Base-by-base conservation (phyloP, 92 coral and sea anemone species). In the Montipora capitata region DNA sequence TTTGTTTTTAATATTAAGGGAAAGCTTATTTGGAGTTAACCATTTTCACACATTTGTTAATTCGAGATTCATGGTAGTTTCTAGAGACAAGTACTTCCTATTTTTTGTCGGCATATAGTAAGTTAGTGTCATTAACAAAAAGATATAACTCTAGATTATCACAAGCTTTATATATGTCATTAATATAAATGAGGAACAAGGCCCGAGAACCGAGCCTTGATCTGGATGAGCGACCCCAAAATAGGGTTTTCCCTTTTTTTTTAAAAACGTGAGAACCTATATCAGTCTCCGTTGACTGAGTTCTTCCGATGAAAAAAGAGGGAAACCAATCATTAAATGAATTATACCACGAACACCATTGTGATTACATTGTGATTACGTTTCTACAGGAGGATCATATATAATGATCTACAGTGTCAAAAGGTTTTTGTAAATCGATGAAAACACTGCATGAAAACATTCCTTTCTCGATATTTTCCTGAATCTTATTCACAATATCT, bases 171-270 rank as follows among this genome's bases (percentile, higher is more conserved):
- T 27, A 7, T 27, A 52, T 77, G 2, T 77, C 82, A 16, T 77
- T 45, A 10, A 77, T 56, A 54, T 77, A 77, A 17, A 48, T n/a
- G 8, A 77, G 40, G 38, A 77, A 77, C 13, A 44, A 56, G 85
- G 85, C 20, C 85, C 85, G 9, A 63, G 85, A 20, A 80, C 75
- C 40, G 57, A 80, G 43, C 86, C 86, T 65, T 68, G n/a, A n/a
- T n/a, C n/a, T n/a, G n/a, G n/a, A n/a, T n/a, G 86, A 4, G 86
- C 20, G 75, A 81, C 58, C 39, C 59, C 86, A 79, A 42, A 76
- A 14, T 20, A 76, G 81, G 11, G 67, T 76, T 52, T 45, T 76
- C 44, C 17, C 0, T 48, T 45, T 67, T 49, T 18, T 17, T 16
- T 13, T 40, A 76, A 17, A 49, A 12, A 43, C 14, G n/a, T 44